Conservation (phyloP, 2,797 vertebrate genomes). For the Myiotriccus ornatus region DNA sequence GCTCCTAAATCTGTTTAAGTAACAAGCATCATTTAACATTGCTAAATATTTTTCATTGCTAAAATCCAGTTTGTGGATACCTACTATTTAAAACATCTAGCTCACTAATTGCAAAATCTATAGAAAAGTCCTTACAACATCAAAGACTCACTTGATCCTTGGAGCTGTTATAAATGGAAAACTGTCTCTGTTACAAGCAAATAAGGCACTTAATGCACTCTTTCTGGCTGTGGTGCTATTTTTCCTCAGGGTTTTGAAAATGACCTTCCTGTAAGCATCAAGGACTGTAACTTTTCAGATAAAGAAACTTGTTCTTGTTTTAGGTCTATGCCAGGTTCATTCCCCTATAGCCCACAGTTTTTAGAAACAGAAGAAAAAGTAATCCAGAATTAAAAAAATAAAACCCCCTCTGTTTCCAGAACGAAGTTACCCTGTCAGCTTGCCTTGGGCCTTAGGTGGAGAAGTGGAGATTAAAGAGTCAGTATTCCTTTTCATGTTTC, state of each 20-base stretch:
- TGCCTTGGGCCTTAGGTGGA: constrained; percentile 88
- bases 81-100: constrained; percentile 66
- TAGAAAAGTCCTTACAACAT: constrained; percentile 69
- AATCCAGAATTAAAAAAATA: constrained; percentile 74
- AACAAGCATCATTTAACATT: constrained; percentile 35
- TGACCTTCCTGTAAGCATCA: constrained; percentile 80
- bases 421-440: constrained; percentile 86
- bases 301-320: constrained; percentile 79
- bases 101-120: constrained; percentile 77
- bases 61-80: constrained; percentile 57
- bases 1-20: constrained; percentile 36
- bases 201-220: constrained; percentile 70
- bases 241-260: constrained; percentile 76
- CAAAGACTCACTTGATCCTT: constrained; percentile 70
- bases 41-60: constrained; percentile 63
- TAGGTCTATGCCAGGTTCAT: constrained; percentile 75
- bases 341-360: constrained; percentile 75
- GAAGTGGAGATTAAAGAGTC: constrained; percentile 90
- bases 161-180: constrained; percentile 70
- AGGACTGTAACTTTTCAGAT: constrained; percentile 80
- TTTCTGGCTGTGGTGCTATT: constrained; percentile 66
- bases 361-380: constrained; percentile 79
- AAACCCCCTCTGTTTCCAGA: constrained; percentile 75
- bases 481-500: constrained; percentile 93
- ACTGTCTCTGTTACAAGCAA: constrained; percentile 68